Evolutionary conservation across 2,113 vertebrate species (phyloP).

Genomic region (Anthoscopus minutus): DNA sequence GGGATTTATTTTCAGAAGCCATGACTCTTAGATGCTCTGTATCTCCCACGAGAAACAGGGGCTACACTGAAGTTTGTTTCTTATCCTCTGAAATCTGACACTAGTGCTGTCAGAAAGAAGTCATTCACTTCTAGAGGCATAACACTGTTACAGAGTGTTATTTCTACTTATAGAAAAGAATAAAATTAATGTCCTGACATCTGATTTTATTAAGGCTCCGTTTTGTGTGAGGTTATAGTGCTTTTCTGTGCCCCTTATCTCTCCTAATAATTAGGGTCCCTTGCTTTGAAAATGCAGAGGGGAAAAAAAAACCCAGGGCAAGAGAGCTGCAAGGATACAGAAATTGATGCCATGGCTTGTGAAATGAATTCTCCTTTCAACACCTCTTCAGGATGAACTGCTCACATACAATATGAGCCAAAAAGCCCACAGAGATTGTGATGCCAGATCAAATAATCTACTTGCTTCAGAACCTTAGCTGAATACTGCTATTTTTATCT

Average conservation of each 20-base stretch:
- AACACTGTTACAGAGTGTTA: not conserved
- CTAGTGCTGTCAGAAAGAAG: not conserved
- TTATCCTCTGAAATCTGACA: not conserved
- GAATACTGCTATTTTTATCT: not conserved
- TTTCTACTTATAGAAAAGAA: not conserved
- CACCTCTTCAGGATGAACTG: not conserved
- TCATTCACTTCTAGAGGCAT: not conserved
- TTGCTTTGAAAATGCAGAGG: not conserved
- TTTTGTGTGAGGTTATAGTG: not conserved
- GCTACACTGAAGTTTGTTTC: not conserved
- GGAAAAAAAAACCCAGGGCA: not conserved
- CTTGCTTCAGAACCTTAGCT: not conserved
- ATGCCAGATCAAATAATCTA: not conserved
- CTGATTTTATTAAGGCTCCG: not conserved
- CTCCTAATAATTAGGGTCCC: not conserved
- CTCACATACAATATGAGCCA: not conserved
- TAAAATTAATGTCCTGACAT: not conserved
- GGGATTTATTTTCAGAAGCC: not conserved
- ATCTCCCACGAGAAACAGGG: not conserved
- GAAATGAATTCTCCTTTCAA: not conserved
- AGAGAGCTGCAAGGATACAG: not conserved
- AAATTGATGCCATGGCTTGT: not conserved
- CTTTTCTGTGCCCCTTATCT: not conserved
- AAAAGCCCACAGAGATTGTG: not conserved
- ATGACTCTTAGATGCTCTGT: not conserved